Conservation (phyloP, 2,113 vertebrate species). For the Scatophagus argus region DNA sequence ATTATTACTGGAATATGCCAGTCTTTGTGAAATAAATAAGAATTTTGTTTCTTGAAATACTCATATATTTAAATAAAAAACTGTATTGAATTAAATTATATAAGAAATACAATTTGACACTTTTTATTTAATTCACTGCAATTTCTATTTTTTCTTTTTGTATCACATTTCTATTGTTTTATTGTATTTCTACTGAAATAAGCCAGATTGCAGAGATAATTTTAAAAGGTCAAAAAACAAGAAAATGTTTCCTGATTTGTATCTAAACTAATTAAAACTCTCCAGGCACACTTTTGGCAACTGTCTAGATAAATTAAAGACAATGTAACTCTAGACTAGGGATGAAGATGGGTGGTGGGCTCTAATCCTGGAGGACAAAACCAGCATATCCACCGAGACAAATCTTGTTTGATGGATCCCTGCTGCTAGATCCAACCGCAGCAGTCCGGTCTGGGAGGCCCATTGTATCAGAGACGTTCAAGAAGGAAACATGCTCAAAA, state of each 20-base stretch:
- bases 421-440: constrained; percentile 63
- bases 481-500: constrained; percentile 68
- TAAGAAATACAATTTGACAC: neutral
- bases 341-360: constrained; percentile 64
- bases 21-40: neutral
- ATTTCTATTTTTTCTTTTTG: neutral
- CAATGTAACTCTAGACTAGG: constrained; percentile 47
- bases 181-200: no score
- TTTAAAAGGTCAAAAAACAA: constrained; percentile 7
- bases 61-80: neutral
- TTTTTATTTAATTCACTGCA: neutral
- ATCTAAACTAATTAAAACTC: constrained; percentile 30
- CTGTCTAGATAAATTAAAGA: constrained; percentile 27
- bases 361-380: constrained; percentile 78
- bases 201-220: neutral
- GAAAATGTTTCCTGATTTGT: neutral
- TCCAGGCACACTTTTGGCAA: constrained; percentile 9
- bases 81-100: constrained; percentile 16
- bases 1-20: neutral
- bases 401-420: constrained; percentile 81
- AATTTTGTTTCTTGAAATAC: neutral
- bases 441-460: constrained; percentile 67
- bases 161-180: no score
- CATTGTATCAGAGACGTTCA: constrained; percentile 56
- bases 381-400: constrained; percentile 77